A percentile compares a stretch with the other conserved stretches of the same genome.
Evolutionary conservation across 2,888 invertebrate genomes (phyloP).

Genomic region (Tiliacea citrago): DNA sequence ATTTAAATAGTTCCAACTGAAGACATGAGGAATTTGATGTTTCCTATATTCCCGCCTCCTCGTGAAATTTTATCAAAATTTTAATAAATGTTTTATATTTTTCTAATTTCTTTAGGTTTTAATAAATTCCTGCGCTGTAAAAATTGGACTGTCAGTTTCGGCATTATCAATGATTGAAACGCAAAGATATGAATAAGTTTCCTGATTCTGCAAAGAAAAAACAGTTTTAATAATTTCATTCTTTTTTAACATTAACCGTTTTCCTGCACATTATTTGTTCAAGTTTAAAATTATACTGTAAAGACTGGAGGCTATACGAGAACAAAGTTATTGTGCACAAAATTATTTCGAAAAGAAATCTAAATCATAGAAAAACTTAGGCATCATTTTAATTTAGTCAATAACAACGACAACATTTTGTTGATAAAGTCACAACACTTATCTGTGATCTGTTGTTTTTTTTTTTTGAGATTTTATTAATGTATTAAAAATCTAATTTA

Average conservation of each 20-base stretch:
- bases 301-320: constrained; percentile 24
- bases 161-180: background rate
- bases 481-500: constrained; percentile 32
- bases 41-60: constrained; percentile 58
- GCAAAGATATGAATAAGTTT: background rate
- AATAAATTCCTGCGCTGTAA: background rate
- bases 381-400: constrained; percentile 11
- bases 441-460: constrained; percentile 69
- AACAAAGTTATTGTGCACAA: background rate
- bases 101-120: constrained; percentile 31
- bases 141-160: background rate
- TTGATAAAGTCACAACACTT: constrained; percentile 41
- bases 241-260: background rate
- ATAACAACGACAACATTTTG: constrained; percentile 35
- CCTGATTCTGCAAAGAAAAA: background rate
- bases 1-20: constrained; percentile 43
- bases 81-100: constrained; percentile 44
- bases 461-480: constrained; percentile 57
- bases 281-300: background rate
- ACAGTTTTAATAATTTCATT: background rate
- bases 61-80: constrained; percentile 53
- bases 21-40: constrained; percentile 44
- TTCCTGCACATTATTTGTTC: background rate
- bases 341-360: background rate
- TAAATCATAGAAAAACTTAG: background rate